Evolutionary conservation across 2,113 vertebrate species (phyloP).

Genomic region (zebrafish (Danio rerio)): GRCz12tu NC_133188.1:15571501-15572000

Average conservation of each 20-base stretch:
- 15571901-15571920: neutral
- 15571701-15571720: neutral
- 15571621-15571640: too few relatives aligned
- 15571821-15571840: neutral
- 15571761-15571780: neutral
- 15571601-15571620: too few relatives aligned
- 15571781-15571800: too few relatives aligned
- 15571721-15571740: neutral
- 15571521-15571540: too few relatives aligned
- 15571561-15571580: too few relatives aligned
- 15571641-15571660: too few relatives aligned
- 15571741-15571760: neutral
- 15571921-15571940: slow-evolving; percentile 1
- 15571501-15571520: too few relatives aligned
- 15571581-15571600: too few relatives aligned
- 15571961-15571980: neutral
- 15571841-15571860: slow-evolving; percentile 4
- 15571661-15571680: neutral
- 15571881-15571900: neutral
- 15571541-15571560: too few relatives aligned
- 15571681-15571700: neutral
- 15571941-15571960: neutral
- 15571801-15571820: neutral
- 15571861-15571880: neutral
- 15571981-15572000: slow-evolving; percentile 12